Conservation (phyloP, 2,113 vertebrate species). For the Alces alces region DNA sequence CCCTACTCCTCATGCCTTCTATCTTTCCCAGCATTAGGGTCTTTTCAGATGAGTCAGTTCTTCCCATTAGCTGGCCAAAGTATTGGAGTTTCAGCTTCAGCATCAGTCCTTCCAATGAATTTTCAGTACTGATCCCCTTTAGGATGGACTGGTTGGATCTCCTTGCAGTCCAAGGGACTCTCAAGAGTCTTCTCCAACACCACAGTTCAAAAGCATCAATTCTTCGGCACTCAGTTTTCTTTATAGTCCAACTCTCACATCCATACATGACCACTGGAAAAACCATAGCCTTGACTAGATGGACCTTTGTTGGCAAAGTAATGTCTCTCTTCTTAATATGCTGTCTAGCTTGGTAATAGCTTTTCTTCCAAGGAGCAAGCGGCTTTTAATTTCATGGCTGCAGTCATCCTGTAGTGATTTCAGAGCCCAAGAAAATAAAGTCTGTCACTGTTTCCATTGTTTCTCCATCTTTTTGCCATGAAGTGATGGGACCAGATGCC, state of each 20-base stretch:
- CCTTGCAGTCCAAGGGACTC: not conserved
- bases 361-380: not conserved
- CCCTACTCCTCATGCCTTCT: not conserved
- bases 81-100: not conserved
- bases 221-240: accelerated
- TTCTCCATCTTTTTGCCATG: not conserved
- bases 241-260: not conserved
- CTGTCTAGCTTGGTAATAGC: not conserved
- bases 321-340: not conserved
- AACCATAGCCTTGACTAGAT: not conserved
- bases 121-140: accelerated
- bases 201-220: not conserved
- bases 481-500: not conserved
- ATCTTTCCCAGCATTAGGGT: not conserved
- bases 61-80: not conserved
- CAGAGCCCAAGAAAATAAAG: not conserved
- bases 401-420: not conserved
- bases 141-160: not conserved
- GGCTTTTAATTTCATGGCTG: not conserved
- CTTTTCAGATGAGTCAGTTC: not conserved
- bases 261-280: not conserved
- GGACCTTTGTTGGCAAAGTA: not conserved
- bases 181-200: not conserved
- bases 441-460: not conserved
- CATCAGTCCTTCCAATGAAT: not conserved